Conservation (phyloP, 2,113 vertebrate species). For the Stigmatopora nigra region DNA sequence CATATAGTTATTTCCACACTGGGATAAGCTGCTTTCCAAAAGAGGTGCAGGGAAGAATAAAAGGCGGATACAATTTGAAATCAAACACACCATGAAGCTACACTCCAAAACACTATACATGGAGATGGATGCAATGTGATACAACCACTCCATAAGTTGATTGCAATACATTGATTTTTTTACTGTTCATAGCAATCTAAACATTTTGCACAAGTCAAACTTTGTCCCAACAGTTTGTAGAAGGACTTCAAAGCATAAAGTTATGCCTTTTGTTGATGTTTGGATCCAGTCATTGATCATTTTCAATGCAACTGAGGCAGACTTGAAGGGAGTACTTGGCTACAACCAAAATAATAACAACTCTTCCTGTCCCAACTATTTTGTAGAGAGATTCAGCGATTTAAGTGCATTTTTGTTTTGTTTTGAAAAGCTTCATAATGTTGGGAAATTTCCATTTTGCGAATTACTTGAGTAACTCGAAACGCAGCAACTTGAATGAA, state of each 20-base stretch:
- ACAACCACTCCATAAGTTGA: neutral
- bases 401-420: too few relatives aligned
- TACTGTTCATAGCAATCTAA: neutral
- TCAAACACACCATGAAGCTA: constrained; percentile 38
- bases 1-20: constrained; percentile 35
- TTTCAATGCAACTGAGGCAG: too few relatives aligned
- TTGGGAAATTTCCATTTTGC: too few relatives aligned
- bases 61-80: constrained; percentile 25
- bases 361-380: too few relatives aligned
- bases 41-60: constrained; percentile 24
- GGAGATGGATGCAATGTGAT: neutral
- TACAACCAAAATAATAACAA: too few relatives aligned
- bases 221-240: neutral
- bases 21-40: constrained; percentile 39
- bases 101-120: constrained; percentile 27
- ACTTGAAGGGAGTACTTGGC: too few relatives aligned
- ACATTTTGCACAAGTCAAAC: neutral
- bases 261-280: too few relatives aligned
- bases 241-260: neutral
- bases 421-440: too few relatives aligned
- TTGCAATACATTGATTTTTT: neutral
- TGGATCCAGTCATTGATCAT: too few relatives aligned
- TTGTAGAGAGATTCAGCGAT: too few relatives aligned
- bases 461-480: too few relatives aligned
- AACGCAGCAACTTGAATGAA: too few relatives aligned